Evolutionary conservation across 2,797 vertebrate genomes (phyloP).

Genomic region (Thaleichthys pacificus): DNA sequence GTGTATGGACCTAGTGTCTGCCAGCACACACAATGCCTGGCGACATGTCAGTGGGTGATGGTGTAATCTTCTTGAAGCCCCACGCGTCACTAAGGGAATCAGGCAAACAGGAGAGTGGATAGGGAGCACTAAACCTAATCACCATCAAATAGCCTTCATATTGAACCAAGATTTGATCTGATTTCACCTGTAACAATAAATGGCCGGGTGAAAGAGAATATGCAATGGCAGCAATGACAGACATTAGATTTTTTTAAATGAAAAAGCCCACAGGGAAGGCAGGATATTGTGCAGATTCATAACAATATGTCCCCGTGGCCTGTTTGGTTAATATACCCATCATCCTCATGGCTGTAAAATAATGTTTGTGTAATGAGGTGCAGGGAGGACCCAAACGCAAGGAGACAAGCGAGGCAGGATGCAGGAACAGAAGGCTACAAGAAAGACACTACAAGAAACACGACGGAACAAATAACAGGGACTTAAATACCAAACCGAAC

Average conservation of each 20-base stretch:
- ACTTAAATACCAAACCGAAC: too few relatives aligned
- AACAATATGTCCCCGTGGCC: background rate
- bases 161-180: conserved; percentile 55
- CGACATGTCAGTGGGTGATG: conserved; percentile 15
- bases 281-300: background rate
- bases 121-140: conserved; percentile 48
- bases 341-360: background rate
- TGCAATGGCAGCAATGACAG: conserved; percentile 52
- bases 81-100: conserved; percentile 50
- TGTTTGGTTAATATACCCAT: background rate
- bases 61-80: conserved; percentile 65
- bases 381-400: too few relatives aligned
- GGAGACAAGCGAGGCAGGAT: too few relatives aligned
- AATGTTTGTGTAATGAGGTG: background rate
- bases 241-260: background rate
- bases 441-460: too few relatives aligned
- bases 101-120: conserved; percentile 53
- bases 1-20: conserved; percentile 58
- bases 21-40: conserved; percentile 50
- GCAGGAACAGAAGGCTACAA: too few relatives aligned
- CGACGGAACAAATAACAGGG: too few relatives aligned
- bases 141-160: conserved; percentile 59
- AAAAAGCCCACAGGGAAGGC: background rate
- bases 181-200: conserved; percentile 42
- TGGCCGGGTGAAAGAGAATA: conserved; percentile 14